These are phyloP conservation scores for Aphelinus atriplicis DNA, from an alignment of 1,140 invertebrate species.

Conservation along the genomic window DNA sequence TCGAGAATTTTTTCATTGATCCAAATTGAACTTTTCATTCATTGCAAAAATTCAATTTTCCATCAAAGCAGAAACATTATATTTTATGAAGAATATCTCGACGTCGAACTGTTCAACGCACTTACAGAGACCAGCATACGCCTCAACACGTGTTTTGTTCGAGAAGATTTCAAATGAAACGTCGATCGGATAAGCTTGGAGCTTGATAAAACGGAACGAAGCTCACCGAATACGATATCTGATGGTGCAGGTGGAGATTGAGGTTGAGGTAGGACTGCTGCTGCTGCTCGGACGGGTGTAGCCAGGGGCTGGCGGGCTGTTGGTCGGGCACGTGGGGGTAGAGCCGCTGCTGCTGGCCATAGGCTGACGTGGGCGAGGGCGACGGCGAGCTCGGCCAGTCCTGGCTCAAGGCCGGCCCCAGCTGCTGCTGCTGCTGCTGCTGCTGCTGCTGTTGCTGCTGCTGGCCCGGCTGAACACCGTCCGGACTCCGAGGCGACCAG, in stretches of 20 bases:
- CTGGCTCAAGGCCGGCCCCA: slow-evolving; percentile 48
- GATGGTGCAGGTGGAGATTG: slow-evolving; percentile 63
- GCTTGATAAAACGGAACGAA: not conserved
- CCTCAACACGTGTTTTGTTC: no score
- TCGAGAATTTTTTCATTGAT: no score
- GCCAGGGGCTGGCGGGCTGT: slow-evolving; percentile 54
- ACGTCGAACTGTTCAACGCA: no score
- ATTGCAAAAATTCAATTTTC: no score
- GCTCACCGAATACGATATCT: slow-evolving; percentile 53
- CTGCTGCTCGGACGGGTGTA: slow-evolving; percentile 58
- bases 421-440: slow-evolving; percentile 17
- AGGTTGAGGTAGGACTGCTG: slow-evolving; percentile 62
- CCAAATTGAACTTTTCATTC: no score
- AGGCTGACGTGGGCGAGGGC: slow-evolving; percentile 57
- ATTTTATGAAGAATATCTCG: no score
- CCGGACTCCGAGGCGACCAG: slow-evolving; percentile 62
- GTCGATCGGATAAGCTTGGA: no score
- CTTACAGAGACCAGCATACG: no score
- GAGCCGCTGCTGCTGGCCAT: slow-evolving; percentile 46
- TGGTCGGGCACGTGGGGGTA: slow-evolving; percentile 30
- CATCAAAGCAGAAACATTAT: no score
- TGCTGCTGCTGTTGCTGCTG: slow-evolving; percentile 28
- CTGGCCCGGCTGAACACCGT: slow-evolving; percentile 28
- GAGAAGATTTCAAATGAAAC: no score
- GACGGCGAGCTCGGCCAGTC: slow-evolving; percentile 62